Conservation (phyloP, 2,888 invertebrate species). For the Thumatha senex region DNA sequence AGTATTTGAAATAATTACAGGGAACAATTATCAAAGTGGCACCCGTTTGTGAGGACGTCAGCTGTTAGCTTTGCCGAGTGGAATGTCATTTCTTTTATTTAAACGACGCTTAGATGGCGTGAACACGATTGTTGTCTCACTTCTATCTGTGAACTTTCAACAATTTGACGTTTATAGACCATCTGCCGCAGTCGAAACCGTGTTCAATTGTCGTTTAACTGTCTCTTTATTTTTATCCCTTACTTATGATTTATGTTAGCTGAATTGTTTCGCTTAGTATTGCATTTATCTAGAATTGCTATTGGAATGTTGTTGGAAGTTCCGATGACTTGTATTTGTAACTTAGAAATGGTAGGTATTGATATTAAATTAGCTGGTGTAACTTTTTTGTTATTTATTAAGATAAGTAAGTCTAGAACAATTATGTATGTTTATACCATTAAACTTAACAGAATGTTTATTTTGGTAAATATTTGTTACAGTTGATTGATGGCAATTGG, state of each 20-base stretch:
- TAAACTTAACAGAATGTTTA: too few relatives aligned
- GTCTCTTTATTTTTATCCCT: constrained; percentile 45
- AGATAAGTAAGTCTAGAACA: too few relatives aligned
- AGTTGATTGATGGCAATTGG: too few relatives aligned
- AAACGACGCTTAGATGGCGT: constrained; percentile 36
- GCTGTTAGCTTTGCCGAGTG: constrained; percentile 54
- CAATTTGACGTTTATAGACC: constrained; percentile 66
- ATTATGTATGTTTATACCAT: too few relatives aligned
- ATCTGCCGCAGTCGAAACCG: constrained; percentile 51
- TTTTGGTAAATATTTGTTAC: too few relatives aligned
- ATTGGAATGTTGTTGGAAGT: not conserved
- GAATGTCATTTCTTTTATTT: constrained; percentile 57
- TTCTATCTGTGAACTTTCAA: constrained; percentile 57
- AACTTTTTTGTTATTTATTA: too few relatives aligned
- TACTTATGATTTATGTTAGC: constrained; percentile 25
- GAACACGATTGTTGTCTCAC: constrained; percentile 51
- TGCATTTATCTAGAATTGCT: constrained; percentile 5
- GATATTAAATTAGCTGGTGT: too few relatives aligned
- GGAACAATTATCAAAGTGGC: constrained; percentile 60
- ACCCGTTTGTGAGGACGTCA: constrained; percentile 51
- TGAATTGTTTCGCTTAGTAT: constrained; percentile 8
- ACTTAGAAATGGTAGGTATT: too few relatives aligned
- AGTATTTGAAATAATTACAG: constrained; percentile 60
- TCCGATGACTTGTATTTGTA: too few relatives aligned
- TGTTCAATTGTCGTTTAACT: constrained; percentile 43